phyloP scores from a whole-genome alignment of 2,888 invertebrate species.

The Endotricha flammealis region DNA sequence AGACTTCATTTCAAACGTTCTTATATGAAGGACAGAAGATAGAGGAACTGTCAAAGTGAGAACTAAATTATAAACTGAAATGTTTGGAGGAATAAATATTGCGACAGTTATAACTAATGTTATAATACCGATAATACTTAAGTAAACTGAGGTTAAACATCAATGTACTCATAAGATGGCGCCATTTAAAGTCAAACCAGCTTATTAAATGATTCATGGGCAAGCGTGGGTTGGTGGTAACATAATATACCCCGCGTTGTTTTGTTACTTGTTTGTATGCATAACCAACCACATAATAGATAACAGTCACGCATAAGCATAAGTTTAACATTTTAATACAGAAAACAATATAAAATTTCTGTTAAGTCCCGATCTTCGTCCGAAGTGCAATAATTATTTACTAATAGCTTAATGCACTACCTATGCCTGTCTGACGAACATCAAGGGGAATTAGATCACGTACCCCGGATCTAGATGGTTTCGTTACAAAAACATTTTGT shows the following conservation, averaged over 20 bases:
- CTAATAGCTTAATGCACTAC: slow-evolving; percentile 68
- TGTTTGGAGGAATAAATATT: neutral
- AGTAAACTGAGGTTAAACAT: slow-evolving; percentile 25
- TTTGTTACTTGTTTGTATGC: neutral
- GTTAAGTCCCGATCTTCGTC: slow-evolving; percentile 16
- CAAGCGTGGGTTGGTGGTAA: slow-evolving; percentile 28
- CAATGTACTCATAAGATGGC: slow-evolving; percentile 35
- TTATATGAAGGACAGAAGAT: too few relatives aligned
- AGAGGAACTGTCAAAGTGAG: too few relatives aligned
- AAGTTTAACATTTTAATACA: too few relatives aligned
- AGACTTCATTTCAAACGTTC: too few relatives aligned
- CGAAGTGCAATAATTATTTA: slow-evolving; percentile 50
- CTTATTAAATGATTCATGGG: slow-evolving; percentile 35
- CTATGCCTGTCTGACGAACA: slow-evolving; percentile 43
- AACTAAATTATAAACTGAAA: too few relatives aligned
- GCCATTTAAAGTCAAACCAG: slow-evolving; percentile 34
- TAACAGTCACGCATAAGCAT: too few relatives aligned
- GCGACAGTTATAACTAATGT: neutral
- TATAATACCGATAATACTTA: slow-evolving; percentile 1
- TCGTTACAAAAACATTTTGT: slow-evolving; percentile 14
- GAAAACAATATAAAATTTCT: slow-evolving; percentile 4
- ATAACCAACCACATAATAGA: too few relatives aligned
- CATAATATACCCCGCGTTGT: neutral
- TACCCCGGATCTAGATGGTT: too few relatives aligned
- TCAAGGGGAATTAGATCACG: slow-evolving; percentile 39